These are phyloP conservation scores for Pachypeltis micranthus DNA, from an alignment of 1,140 invertebrate species.

Conservation along the genomic window DNA sequence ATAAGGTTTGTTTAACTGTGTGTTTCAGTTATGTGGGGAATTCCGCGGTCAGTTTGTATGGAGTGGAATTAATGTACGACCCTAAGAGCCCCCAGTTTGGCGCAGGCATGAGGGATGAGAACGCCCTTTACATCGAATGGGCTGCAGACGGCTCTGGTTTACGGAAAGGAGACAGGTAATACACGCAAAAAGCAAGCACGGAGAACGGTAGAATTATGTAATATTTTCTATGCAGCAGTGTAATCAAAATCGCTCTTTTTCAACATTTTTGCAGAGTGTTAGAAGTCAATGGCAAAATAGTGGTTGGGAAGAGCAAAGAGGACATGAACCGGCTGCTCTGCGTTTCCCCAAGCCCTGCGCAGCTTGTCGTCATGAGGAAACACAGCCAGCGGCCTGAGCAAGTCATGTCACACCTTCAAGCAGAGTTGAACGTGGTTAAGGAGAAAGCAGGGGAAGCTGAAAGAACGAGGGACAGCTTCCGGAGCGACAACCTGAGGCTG, in stretches of 20 bases:
- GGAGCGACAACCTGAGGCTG: conserved; percentile 67
- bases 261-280: conserved; percentile 45
- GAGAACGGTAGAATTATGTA: too few species aligned
- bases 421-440: conserved; percentile 42
- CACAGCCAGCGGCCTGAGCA: conserved; percentile 28
- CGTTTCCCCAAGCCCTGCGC: conserved; percentile 30
- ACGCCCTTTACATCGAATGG: conserved; percentile 59
- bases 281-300: conserved; percentile 70
- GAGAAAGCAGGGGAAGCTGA: conserved; percentile 48
- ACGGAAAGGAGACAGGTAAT: conserved; percentile 59
- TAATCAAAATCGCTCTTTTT: too few species aligned
- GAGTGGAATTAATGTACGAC: conserved; percentile 51
- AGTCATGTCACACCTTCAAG: conserved; percentile 36
- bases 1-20: too few species aligned
- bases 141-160: conserved; percentile 58
- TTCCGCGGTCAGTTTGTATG: conserved; percentile 37
- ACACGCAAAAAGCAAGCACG: too few species aligned
- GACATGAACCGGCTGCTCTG: conserved; percentile 53
- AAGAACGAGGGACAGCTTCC: conserved; percentile 44
- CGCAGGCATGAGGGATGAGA: conserved; percentile 43
- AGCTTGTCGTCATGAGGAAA: conserved; percentile 46
- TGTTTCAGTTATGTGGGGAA: conserved; percentile 41
- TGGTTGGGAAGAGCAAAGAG: conserved; percentile 53
- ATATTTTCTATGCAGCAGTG: too few species aligned
- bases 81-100: conserved; percentile 51